These are phyloP conservation scores for Metopia argyrocephala DNA, from an alignment of 2,888 invertebrate genomes.

Conservation along the genomic window DNA sequence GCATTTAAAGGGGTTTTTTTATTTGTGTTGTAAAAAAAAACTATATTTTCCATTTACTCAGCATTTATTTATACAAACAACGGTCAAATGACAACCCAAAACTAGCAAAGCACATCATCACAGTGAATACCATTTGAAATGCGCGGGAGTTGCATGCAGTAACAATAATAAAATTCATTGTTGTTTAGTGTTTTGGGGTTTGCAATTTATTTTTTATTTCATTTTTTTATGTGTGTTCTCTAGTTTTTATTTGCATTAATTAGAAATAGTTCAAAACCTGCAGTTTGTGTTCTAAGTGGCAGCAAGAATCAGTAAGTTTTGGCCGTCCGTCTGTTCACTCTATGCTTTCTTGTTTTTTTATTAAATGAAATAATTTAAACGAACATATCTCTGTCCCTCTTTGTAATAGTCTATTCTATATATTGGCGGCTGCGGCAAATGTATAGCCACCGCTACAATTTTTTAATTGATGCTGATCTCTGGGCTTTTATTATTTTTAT, in stretches of 20 bases:
- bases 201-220: slow-evolving; percentile 4
- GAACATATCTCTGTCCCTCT: not conserved
- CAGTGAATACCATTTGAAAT: slow-evolving; percentile 22
- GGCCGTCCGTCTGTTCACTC: slow-evolving; percentile 30
- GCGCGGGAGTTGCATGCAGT: slow-evolving; percentile 50
- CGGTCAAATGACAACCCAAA: slow-evolving; percentile 1
- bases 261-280: slow-evolving; percentile 64
- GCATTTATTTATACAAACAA: slow-evolving; percentile 35
- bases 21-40: slow-evolving; percentile 28
- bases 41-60: slow-evolving; percentile 29
- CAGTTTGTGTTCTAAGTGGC: slow-evolving; percentile 40
- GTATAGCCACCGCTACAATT: slow-evolving; percentile 56
- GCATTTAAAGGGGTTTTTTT: slow-evolving; percentile 50
- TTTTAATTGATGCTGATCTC: slow-evolving; percentile 60
- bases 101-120: not conserved
- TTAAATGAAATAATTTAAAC: not conserved
- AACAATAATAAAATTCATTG: slow-evolving; percentile 4
- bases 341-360: not conserved
- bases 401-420: slow-evolving; percentile 41
- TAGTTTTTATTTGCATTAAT: slow-evolving; percentile 61
- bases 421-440: not conserved
- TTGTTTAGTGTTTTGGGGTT: slow-evolving; percentile 9
- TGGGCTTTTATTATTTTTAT: slow-evolving; percentile 39
- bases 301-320: not conserved
- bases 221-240: not conserved